A percentile compares a stretch with the other conserved stretches of the same genome.
phyloP scores from a whole-genome alignment of 2,888 invertebrate species.

The Ceramica pisi region DNA sequence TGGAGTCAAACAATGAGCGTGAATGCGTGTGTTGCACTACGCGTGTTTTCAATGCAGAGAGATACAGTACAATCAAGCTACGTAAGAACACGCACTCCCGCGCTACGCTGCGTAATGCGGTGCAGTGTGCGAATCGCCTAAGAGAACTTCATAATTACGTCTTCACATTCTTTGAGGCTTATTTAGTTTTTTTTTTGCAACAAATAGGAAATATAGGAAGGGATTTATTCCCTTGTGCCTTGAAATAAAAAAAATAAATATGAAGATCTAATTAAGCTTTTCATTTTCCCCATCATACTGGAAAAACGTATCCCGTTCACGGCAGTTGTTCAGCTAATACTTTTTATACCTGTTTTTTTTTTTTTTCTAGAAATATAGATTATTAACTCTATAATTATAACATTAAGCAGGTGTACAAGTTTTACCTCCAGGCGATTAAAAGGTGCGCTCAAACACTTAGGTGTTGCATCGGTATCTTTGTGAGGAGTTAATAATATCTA shows the following conservation, averaged over 20 bases:
- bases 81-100: too few relatives aligned
- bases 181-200: too few relatives aligned
- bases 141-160: too few relatives aligned
- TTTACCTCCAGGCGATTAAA: slow-evolving; percentile 13
- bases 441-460: slow-evolving; percentile 27
- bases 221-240: neutral
- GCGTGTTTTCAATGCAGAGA: too few relatives aligned
- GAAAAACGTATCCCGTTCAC: neutral
- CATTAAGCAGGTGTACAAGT: slow-evolving; percentile 35
- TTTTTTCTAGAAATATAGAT: slow-evolving; percentile 18
- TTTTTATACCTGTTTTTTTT: neutral
- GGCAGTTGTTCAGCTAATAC: neutral
- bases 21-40: too few relatives aligned
- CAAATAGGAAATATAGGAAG: too few relatives aligned
- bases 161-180: too few relatives aligned
- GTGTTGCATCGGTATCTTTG: slow-evolving; percentile 5
- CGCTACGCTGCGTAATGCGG: too few relatives aligned
- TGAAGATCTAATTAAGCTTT: too few relatives aligned
- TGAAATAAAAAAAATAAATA: neutral
- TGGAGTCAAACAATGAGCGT: too few relatives aligned
- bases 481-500: slow-evolving; percentile 7
- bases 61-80: too few relatives aligned
- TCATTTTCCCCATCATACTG: neutral
- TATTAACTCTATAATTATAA: slow-evolving; percentile 22
- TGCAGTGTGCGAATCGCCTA: too few relatives aligned